A percentile compares a stretch with the other conserved stretches of the same genome.
phyloP scores from a whole-genome alignment of 2,797 vertebrate genomes.

The Amniataba percoides region DNA sequence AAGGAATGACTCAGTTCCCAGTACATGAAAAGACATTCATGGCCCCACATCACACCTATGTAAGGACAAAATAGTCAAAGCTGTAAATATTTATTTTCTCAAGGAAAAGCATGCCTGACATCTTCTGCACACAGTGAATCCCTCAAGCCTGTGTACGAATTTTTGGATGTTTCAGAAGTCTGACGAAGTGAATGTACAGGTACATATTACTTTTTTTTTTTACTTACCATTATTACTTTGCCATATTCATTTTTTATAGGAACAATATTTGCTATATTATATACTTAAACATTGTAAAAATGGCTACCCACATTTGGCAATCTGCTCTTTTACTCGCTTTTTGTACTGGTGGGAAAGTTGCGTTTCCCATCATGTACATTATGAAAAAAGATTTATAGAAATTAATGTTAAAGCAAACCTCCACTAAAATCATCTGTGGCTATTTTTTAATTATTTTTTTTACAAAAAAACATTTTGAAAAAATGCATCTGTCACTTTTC shows the following conservation, averaged over 20 bases:
- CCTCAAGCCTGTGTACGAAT: neutral
- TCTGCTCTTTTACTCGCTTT: neutral
- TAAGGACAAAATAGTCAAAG: conserved; percentile 8
- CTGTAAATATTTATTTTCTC: conserved; percentile 1
- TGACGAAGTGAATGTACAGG: neutral
- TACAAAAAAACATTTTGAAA: neutral
- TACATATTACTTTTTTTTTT: too few species aligned
- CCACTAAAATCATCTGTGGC: neutral
- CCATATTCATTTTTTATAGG: too few species aligned
- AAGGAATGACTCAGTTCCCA: conserved; percentile 29
- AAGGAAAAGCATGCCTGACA: neutral
- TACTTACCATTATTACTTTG: too few species aligned
- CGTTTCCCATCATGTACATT: neutral
- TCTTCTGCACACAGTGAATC: neutral
- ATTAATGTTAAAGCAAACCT: too few species aligned
- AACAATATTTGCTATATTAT: too few species aligned
- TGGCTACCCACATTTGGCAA: neutral
- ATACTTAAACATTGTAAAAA: neutral
- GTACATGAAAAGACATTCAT: conserved; percentile 34
- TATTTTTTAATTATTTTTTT: neutral
- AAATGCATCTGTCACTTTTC: neutral
- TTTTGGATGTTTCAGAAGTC: neutral
- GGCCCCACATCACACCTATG: neutral
- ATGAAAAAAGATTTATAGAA: neutral
- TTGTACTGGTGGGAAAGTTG: neutral